These are phyloP conservation scores for Drosophila macrospina DNA, from an alignment of 2,888 invertebrate genomes.

Conservation along the genomic window DNA sequence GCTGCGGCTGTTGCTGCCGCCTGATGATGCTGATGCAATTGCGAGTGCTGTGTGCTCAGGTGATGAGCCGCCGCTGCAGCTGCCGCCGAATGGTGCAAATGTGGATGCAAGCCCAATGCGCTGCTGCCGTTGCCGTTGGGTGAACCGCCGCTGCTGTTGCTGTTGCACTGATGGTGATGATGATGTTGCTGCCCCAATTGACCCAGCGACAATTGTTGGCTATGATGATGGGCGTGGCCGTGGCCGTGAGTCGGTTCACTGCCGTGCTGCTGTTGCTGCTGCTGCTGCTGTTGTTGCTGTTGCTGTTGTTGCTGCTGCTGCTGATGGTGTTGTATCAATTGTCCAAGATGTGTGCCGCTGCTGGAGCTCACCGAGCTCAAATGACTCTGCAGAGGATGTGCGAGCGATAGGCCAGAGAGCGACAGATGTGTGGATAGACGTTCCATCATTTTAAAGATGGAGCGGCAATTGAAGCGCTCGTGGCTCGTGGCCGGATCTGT, in stretches of 20 bases:
- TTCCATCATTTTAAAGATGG: conserved; percentile 85
- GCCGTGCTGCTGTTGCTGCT: conserved; percentile 74
- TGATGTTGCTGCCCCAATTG: conserved; percentile 75
- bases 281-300: conserved; percentile 74
- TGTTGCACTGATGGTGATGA: conserved; percentile 75
- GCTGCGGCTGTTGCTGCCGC: conserved; percentile 48
- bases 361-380: conserved; percentile 78
- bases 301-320: conserved; percentile 75
- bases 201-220: conserved; percentile 80
- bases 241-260: conserved; percentile 64
- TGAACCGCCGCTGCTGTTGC: conserved; percentile 71
- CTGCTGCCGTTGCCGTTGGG: conserved; percentile 63
- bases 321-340: conserved; percentile 70
- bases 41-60: conserved; percentile 61
- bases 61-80: conserved; percentile 63
- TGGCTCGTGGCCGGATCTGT: conserved; percentile 37
- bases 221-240: conserved; percentile 72
- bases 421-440: conserved; percentile 85
- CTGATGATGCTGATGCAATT: conserved; percentile 69
- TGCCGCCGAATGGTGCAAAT: conserved; percentile 60
- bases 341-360: conserved; percentile 76
- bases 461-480: conserved; percentile 42
- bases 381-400: conserved; percentile 85
- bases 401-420: conserved; percentile 85
- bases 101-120: conserved; percentile 61